Percentiles rank a stretch among this genome's conserved stretches.
Conservation (phyloP, 2,888 invertebrate species). For the Hirtodrosophila duncani region DNA sequence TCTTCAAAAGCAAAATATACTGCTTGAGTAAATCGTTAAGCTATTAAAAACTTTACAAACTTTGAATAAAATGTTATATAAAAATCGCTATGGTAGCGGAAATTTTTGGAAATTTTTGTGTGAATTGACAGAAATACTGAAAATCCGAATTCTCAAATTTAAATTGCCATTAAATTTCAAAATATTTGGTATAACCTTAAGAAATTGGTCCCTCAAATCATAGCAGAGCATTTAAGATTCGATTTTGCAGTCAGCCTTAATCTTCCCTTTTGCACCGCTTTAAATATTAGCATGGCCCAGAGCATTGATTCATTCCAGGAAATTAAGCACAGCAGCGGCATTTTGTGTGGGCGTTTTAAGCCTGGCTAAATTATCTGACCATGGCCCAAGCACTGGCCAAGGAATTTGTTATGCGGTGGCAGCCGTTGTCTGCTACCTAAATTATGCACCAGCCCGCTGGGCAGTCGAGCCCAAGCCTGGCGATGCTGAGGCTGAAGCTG, state of each 20-base stretch:
- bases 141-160: too few species aligned
- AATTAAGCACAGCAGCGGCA: slow-evolving; percentile 34
- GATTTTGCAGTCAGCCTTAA: neutral
- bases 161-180: too few species aligned
- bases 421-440: slow-evolving; percentile 56
- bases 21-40: too few species aligned
- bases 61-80: too few species aligned
- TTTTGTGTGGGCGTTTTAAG: slow-evolving; percentile 68
- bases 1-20: too few species aligned
- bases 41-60: too few species aligned
- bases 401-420: slow-evolving; percentile 28
- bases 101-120: too few species aligned
- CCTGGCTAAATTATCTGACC: slow-evolving; percentile 10
- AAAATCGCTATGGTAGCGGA: too few species aligned
- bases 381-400: neutral
- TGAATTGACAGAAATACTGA: too few species aligned
- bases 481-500: neutral
- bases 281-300: slow-evolving; percentile 56
- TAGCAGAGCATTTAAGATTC: slow-evolving; percentile 18
- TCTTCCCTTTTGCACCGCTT: slow-evolving; percentile 8
- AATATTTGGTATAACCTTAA: too few species aligned
- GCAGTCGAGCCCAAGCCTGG: slow-evolving; percentile 19
- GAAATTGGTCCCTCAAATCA: too few species aligned
- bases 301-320: slow-evolving; percentile 58
- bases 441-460: slow-evolving; percentile 59